Evolutionary conservation across 1,140 invertebrate species (phyloP).

Genomic region (Apis mellifera): Amel_HAv3.1 CM009934.2:13179001-13179500

Average conservation of each 20-base stretch:
- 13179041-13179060: constrained; percentile 94
- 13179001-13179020: constrained; percentile 86
- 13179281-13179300: constrained; percentile 94
- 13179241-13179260: constrained; percentile 91
- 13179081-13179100: constrained; percentile 91
- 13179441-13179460: too few species aligned
- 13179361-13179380: too few species aligned
- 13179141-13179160: constrained; percentile 90
- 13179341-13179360: too few species aligned
- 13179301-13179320: constrained; percentile 93
- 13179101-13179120: constrained; percentile 93
- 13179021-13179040: constrained; percentile 92
- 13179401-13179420: too few species aligned
- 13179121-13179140: constrained; percentile 93
- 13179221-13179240: constrained; percentile 95
- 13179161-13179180: constrained; percentile 94
- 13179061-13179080: constrained; percentile 90
- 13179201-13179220: constrained; percentile 93
- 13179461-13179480: not conserved
- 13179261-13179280: constrained; percentile 85
- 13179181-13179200: constrained; percentile 95
- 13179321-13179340: constrained; percentile 90
- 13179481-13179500: constrained; percentile 23
- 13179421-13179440: too few species aligned
- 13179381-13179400: too few species aligned